These are phyloP conservation scores for Ephestia elutella DNA, from an alignment of 1,140 invertebrate species.

Conservation along the genomic window DNA sequence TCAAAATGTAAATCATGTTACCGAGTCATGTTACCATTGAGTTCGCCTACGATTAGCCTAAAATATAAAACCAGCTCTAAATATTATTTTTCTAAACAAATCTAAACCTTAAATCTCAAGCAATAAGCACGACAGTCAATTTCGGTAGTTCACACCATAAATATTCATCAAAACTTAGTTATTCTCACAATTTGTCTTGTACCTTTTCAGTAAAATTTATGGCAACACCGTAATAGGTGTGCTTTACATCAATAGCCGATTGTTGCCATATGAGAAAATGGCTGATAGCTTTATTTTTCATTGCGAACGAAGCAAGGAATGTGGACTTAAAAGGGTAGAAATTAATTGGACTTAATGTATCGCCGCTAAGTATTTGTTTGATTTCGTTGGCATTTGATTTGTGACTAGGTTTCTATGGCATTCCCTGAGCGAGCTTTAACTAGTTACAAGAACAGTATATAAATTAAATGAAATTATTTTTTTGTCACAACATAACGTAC, in stretches of 20 bases:
- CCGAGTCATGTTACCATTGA: neutral
- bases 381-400: neutral
- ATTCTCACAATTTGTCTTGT: constrained; percentile 1
- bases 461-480: too few species aligned
- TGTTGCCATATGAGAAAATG: constrained; percentile 1
- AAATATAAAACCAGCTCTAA: neutral
- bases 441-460: neutral
- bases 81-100: neutral
- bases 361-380: neutral
- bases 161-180: neutral
- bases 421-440: neutral
- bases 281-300: neutral
- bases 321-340: neutral
- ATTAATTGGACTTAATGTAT: neutral
- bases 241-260: neutral
- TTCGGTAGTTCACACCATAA: neutral
- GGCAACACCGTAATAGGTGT: neutral
- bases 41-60: neutral
- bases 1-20: neutral
- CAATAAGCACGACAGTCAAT: neutral
- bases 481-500: too few species aligned
- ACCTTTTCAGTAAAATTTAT: neutral
- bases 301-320: neutral
- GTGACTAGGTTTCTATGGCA: neutral
- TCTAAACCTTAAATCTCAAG: neutral